Evolutionary conservation across 1,140 invertebrate species (phyloP), one percentile per base, ranked within the genome.

Genomic region (Hylyphantes graminicola): DNA sequence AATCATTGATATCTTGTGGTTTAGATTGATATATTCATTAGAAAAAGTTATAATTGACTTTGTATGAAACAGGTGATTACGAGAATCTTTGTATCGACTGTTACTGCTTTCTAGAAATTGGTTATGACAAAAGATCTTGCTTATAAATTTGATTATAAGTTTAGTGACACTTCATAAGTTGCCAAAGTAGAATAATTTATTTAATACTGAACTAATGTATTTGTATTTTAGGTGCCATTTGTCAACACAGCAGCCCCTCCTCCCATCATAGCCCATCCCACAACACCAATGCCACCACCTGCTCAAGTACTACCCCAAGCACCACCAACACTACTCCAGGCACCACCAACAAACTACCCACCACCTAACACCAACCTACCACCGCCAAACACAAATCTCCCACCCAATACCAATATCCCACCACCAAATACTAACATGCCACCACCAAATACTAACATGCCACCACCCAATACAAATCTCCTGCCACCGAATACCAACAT

Each of bases 241-340:
- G n/a, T 83, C 15, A 55, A 48, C 13, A 61, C 82, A 5, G 35
- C 65, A 35, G n/a, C 53, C 21, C 74, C 82, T 61, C 48, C 73
- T 59, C 74, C 82, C 7, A 19, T 54, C 51, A 48, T 77, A 5
- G 4, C 73, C 17, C 81, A 65, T 50, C 54, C 74, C 12, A 19
- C 81, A 15, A 61, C 82, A 68, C 50, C 63, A 10, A 68, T 85
- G 17, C 67, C 74, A 2, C 82, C 74, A 2, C 73, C 82, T 55
- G 11, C 81, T 59, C 10, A 15, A 19, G 53, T 73, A 51, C 54
- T 68, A 8, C 73, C 77, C 21, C 76, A 78, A 13, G 50, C 76
- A 15, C 5, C 70, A 0, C 72, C 80, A 7, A 6, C 61, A 53
- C n/a, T 82, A 12, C 59, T n/a, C 7, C 59, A 54, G 10, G 70